These are phyloP conservation scores for Tenthredo mesomela DNA, from an alignment of 2,888 invertebrate species.

Conservation along the genomic window DNA sequence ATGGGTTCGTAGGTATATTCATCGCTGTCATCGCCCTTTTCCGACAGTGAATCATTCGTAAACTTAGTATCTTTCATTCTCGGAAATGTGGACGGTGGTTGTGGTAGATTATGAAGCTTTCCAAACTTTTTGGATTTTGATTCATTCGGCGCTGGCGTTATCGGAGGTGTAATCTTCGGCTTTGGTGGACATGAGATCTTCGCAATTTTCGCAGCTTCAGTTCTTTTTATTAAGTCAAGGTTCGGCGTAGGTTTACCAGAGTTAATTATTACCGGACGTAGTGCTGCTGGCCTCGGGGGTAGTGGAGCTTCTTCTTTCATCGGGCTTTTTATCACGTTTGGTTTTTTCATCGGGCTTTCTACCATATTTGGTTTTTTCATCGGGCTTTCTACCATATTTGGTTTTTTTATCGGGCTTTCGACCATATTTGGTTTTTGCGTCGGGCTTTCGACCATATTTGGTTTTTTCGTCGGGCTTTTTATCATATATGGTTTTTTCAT, in stretches of 20 bases:
- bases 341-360: background rate
- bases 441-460: background rate
- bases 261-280: background rate
- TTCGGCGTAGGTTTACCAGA: background rate
- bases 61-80: conserved; percentile 67
- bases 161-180: background rate
- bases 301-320: no score
- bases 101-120: conserved; percentile 59
- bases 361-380: background rate
- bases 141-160: conserved; percentile 42
- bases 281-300: background rate
- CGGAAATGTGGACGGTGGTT: conserved; percentile 59
- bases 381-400: background rate
- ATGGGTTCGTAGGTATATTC: conserved; percentile 72
- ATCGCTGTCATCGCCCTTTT: conserved; percentile 70
- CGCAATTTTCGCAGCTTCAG: background rate
- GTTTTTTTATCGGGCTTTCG: background rate
- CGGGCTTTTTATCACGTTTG: background rate
- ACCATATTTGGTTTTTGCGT: background rate
- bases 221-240: background rate
- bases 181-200: background rate
- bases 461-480: background rate
- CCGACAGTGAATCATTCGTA: conserved; percentile 56
- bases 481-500: background rate
- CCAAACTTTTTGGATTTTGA: conserved; percentile 20